Evolutionary conservation across 37 sponge, comb jelly and placozoan genomes (phyloP).

Genomic region (Cladorhizidae sp.): DNA sequence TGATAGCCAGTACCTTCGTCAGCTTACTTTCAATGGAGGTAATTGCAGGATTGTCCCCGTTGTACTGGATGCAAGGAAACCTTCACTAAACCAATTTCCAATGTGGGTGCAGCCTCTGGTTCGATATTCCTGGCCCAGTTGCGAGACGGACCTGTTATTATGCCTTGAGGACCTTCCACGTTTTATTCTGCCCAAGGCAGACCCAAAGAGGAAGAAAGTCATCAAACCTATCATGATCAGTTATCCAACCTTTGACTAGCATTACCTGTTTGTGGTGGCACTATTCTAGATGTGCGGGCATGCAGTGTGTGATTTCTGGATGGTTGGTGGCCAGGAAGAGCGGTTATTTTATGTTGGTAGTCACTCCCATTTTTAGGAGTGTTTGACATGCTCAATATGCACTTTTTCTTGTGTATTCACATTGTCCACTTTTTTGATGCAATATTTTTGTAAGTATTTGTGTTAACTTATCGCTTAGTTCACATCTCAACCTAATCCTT

Average conservation of each 20-base stretch:
- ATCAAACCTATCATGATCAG: constrained; percentile 20
- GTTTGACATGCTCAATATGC: neutral
- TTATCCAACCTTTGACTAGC: neutral
- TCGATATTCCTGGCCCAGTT: constrained; percentile 12
- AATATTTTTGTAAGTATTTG: too few species aligned
- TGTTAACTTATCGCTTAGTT: too few species aligned
- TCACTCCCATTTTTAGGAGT: too few species aligned
- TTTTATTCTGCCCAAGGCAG: neutral
- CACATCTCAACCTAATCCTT: too few species aligned
- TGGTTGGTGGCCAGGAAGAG: too few species aligned
- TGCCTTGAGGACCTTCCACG: neutral
- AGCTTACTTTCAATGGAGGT: neutral
- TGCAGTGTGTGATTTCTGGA: too few species aligned
- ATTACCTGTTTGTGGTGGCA: too few species aligned
- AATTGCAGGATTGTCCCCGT: constrained; percentile 13
- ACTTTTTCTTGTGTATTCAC: neutral
- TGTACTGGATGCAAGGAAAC: constrained; percentile 1
- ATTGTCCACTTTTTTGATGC: neutral
- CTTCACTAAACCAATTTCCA: neutral
- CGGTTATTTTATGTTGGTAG: too few species aligned
- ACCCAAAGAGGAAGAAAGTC: constrained; percentile 1
- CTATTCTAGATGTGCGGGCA: too few species aligned
- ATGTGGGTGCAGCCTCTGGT: constrained; percentile 10
- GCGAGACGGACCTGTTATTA: constrained; percentile 14
- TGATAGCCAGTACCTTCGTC: constrained; percentile 10